These are phyloP conservation scores for Benitochromis conjunctus DNA, from an alignment of 2,113 vertebrate genomes.

Conservation along the genomic window DNA sequence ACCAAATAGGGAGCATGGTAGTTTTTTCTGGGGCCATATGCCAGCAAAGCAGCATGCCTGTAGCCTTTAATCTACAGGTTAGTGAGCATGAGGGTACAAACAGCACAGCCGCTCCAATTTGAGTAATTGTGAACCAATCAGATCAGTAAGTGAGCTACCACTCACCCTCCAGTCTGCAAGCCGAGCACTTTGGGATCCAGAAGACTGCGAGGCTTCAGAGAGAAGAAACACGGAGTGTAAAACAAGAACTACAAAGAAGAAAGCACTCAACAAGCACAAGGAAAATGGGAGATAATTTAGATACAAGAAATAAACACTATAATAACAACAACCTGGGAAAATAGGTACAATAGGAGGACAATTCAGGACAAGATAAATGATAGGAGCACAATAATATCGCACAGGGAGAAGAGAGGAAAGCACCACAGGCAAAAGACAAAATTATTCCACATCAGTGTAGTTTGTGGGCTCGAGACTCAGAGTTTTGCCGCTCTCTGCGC, in stretches of 20 bases:
- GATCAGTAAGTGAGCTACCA: constrained; percentile 23
- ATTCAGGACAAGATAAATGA: constrained; percentile 30
- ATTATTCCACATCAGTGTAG: constrained; percentile 64
- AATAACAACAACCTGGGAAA: background rate
- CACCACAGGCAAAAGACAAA: constrained; percentile 42
- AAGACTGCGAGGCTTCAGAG: constrained; percentile 59
- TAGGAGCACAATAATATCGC: background rate
- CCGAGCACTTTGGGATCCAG: constrained; percentile 71
- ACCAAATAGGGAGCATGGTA: background rate
- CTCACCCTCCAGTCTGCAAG: constrained; percentile 71
- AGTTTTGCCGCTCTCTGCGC: constrained; percentile 39
- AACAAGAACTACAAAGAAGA: background rate
- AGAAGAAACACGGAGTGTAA: constrained; percentile 29
- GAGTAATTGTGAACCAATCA: constrained; percentile 19
- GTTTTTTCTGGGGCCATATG: background rate
- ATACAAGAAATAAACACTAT: background rate
- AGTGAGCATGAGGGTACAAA: background rate
- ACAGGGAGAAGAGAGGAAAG: constrained; percentile 29
- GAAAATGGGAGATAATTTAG: background rate
- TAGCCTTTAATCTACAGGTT: background rate
- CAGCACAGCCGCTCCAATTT: background rate
- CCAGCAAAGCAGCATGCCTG: background rate
- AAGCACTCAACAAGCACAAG: background rate
- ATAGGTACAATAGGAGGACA: constrained; percentile 22
- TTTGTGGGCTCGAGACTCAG: constrained; percentile 48